Conservation (phyloP, 2,888 invertebrate genomes). For the Lamellibrachia columna region DNA sequence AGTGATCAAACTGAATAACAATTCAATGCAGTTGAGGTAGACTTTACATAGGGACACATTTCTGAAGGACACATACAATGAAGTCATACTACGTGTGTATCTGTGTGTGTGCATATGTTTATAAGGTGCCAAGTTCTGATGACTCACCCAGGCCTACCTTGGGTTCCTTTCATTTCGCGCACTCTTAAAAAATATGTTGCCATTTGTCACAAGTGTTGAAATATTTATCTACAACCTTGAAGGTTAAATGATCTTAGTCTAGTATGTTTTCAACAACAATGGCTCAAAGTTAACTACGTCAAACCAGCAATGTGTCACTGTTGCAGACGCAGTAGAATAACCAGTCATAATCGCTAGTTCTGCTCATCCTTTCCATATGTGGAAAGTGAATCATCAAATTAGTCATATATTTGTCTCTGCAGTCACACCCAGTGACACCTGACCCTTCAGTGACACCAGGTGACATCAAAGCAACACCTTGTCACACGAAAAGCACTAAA, state of each 20-base stretch:
- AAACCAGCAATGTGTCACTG: neutral
- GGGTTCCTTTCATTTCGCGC: neutral
- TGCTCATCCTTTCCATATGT: neutral
- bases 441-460: neutral
- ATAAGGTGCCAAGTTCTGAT: neutral
- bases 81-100: neutral
- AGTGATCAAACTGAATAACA: neutral
- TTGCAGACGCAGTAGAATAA: neutral
- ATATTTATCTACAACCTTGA: neutral
- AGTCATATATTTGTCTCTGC: neutral
- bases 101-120: neutral
- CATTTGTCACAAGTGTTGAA: constrained; percentile 7
- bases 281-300: neutral
- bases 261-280: neutral
- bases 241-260: neutral
- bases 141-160: neutral
- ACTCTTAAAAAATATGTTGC: neutral
- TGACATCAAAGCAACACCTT: neutral
- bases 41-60: neutral
- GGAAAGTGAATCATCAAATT: neutral
- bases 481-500: neutral
- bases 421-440: neutral
- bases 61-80: neutral
- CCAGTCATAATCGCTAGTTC: neutral
- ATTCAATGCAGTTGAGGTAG: constrained; percentile 3